phyloP scores from a whole-genome alignment of 2,113 vertebrate genomes.

The Solea solea region DNA sequence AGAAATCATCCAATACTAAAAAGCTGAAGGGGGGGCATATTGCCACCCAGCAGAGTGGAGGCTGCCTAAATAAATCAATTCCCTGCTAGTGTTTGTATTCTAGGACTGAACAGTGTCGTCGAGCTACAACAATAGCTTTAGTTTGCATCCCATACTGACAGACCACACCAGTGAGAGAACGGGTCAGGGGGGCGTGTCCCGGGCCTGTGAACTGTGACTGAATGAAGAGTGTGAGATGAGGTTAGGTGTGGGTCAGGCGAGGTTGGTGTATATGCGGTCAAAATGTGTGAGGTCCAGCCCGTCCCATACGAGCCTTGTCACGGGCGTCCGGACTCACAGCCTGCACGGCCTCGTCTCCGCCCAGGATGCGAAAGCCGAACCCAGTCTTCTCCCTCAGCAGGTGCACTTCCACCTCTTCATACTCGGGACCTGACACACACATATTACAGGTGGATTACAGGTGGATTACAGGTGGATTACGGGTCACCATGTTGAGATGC shows the following conservation, averaged over 20 bases:
- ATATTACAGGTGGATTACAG: not conserved
- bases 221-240: slow-evolving; percentile 26
- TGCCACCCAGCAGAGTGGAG: too few species aligned
- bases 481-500: not conserved
- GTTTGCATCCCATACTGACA: too few species aligned
- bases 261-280: slow-evolving; percentile 52
- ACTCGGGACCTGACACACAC: slow-evolving; percentile 87
- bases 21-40: too few species aligned
- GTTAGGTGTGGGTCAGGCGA: slow-evolving; percentile 41
- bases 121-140: too few species aligned
- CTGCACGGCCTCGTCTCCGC: slow-evolving; percentile 98
- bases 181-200: not conserved
- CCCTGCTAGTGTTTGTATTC: too few species aligned
- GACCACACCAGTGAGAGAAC: too few species aligned
- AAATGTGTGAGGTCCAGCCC: slow-evolving; percentile 73
- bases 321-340: slow-evolving; percentile 93
- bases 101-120: too few species aligned
- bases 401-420: slow-evolving; percentile 96
- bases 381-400: slow-evolving; percentile 98
- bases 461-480: not conserved
- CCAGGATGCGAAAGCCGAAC: slow-evolving; percentile 98
- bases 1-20: too few species aligned
- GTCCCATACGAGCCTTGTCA: slow-evolving; percentile 87
- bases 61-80: too few species aligned
- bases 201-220: slow-evolving; percentile 10